Base-by-base conservation (phyloP, 2,797 vertebrate species). In the Manis crassicaudata region DNA sequence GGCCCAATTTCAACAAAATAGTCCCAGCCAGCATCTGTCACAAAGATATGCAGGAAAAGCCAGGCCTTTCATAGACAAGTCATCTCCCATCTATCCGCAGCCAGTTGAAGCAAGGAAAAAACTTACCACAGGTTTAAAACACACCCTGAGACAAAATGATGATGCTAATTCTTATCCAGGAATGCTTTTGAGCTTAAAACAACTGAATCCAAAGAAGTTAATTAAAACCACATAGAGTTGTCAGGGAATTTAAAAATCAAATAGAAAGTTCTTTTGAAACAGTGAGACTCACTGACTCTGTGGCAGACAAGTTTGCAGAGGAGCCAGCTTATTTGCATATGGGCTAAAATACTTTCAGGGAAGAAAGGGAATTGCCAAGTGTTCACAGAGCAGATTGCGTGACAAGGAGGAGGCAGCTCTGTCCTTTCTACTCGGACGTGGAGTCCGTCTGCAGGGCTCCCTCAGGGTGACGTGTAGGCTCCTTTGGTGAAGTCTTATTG, bases 401-500 rank as follows among this genome's bases (percentile, higher is more conserved):
- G 0, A 67, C 12, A 23, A 14, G 60, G 17, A 46, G 21, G 9
- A 79, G 16, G 25, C 27, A 23, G 32, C 32, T 43, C 35, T 8
- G 2, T 60, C 11, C 52, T 95, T 97, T 96, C 82, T 72, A 92
- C 96, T 92, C 27, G 89, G 60, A 97, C 95, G 21, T 75, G 77
- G 88, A 60, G 25, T 75, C 94, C 96, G 73, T 92, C 84, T 73
- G 8, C 60, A 60, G 94, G 94, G 60, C 60, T 92, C 72, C 95
- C 82, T 81, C 1, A 6, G 17, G 83, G 52, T 46, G 76, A 54
- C 76, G 32, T 65, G 68, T 76, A 95, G 82, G 18, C 27, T 97
- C 92, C 96, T 94, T 96, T 94, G 90, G 67, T 21, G 25, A 72
- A 58, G 91, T 91, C 87, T 97, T 21, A 0, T 75, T 65, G 96